Conservation (phyloP, 2,113 vertebrate species). For the Dromiciops gliroides region DNA sequence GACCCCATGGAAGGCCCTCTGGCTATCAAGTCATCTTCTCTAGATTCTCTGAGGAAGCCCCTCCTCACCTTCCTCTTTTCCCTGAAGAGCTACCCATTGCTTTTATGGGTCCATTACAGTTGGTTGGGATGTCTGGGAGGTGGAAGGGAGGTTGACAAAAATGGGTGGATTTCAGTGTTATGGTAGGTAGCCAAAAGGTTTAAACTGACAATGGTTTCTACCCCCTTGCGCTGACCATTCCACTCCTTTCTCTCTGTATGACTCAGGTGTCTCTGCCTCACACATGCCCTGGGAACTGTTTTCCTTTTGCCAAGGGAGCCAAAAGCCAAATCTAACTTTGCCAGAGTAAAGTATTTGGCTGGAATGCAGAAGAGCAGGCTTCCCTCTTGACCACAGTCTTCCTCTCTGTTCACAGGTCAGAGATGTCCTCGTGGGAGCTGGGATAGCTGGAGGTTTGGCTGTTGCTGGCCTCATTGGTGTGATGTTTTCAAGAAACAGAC, state of each 20-base stretch:
- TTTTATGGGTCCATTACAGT: neutral
- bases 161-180: neutral
- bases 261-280: neutral
- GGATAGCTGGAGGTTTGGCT: conserved; percentile 62
- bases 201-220: neutral
- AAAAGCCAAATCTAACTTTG: neutral
- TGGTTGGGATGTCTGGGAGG: too few species aligned
- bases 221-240: too few species aligned
- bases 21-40: neutral
- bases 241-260: neutral
- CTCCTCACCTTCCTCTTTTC: neutral
- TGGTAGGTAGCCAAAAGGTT: neutral
- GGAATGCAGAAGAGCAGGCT: neutral
- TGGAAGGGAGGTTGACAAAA: neutral
- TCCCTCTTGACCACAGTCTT: neutral
- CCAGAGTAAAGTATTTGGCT: neutral
- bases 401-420: conserved; percentile 71
- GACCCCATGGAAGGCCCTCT: neutral
- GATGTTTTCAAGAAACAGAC: conserved; percentile 65
- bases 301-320: conserved; percentile 9
- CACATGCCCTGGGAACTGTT: conserved; percentile 7
- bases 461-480: conserved; percentile 47
- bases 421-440: neutral
- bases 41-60: neutral
- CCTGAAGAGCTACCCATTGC: neutral